Conservation (phyloP, 2,113 vertebrate species). For the Macrotus californicus region DNA sequence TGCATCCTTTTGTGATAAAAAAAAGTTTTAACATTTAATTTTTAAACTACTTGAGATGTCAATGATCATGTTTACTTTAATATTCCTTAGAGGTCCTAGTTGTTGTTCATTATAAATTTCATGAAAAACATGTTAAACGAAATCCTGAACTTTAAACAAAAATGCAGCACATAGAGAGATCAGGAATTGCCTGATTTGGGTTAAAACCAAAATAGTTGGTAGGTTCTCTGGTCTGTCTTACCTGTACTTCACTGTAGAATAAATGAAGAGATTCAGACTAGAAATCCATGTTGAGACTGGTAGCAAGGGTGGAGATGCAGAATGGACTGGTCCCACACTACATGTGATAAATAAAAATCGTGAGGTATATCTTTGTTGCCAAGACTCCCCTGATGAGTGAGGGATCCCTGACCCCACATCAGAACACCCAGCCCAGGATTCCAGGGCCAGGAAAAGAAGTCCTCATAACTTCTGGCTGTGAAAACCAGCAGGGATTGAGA, state of each 20-base stretch:
- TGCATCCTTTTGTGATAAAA: background rate
- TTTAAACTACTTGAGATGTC: slow-evolving; percentile 8
- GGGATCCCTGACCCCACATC: background rate
- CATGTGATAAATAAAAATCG: background rate
- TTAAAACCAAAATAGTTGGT: background rate
- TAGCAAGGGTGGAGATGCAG: background rate
- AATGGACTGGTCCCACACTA: background rate
- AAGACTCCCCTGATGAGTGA: background rate
- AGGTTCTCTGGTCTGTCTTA: background rate
- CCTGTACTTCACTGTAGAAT: background rate
- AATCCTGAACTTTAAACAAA: background rate
- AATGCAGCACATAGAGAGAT: background rate
- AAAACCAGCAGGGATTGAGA: background rate
- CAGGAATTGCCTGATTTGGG: background rate
- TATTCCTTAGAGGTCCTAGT: background rate
- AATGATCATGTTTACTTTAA: slow-evolving; percentile 6
- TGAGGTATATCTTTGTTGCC: background rate
- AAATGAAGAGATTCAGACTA: background rate
- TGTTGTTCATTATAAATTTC: background rate
- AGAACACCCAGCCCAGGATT: background rate
- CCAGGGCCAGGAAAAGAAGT: background rate
- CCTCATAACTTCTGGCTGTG: background rate
- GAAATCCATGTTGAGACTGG: background rate
- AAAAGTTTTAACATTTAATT: background rate
- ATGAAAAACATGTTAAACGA: slow-evolving; percentile 7